phyloP scores from a whole-genome alignment of 2,888 invertebrate species.

The Agonopterix heracliana region DNA sequence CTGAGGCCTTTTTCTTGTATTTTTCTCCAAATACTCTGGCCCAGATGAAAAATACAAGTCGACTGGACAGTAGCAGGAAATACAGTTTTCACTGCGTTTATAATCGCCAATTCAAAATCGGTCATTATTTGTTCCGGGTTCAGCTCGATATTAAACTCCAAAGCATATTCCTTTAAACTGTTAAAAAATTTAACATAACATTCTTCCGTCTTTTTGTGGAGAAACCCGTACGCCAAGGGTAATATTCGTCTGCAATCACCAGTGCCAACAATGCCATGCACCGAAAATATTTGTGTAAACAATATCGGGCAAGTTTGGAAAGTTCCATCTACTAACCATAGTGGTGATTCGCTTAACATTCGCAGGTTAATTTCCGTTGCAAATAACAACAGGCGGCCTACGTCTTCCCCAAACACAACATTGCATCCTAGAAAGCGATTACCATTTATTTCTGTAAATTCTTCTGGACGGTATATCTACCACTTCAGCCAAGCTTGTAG shows the following conservation, averaged over 20 bases:
- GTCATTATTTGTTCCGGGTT: neutral
- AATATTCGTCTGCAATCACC: neutral
- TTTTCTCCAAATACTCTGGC: constrained; percentile 2
- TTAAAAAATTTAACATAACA: neutral
- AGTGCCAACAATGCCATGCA: neutral
- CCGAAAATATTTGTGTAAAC: constrained; percentile 6
- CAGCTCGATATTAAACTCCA: neutral
- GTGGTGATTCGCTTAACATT: constrained; percentile 6
- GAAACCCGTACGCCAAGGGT: constrained; percentile 1
- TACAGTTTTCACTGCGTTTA: constrained; percentile 4
- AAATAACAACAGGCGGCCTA: constrained; percentile 4
- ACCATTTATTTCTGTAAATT: constrained; percentile 2
- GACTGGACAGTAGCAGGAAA: constrained; percentile 3
- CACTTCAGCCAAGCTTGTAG: neutral
- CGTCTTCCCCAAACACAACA: neutral
- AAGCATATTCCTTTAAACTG: neutral
- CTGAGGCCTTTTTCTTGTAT: constrained; percentile 3
- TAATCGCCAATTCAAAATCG: constrained; percentile 6
- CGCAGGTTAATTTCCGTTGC: constrained; percentile 4
- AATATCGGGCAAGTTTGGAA: constrained; percentile 10
- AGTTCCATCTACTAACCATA: constrained; percentile 12
- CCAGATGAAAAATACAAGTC: too few relatives aligned
- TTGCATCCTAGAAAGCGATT: neutral
- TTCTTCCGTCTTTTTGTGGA: neutral
- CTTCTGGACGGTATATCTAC: constrained; percentile 4